phyloP scores from a whole-genome alignment of 2,797 vertebrate genomes.

The Menidia menidia region DNA sequence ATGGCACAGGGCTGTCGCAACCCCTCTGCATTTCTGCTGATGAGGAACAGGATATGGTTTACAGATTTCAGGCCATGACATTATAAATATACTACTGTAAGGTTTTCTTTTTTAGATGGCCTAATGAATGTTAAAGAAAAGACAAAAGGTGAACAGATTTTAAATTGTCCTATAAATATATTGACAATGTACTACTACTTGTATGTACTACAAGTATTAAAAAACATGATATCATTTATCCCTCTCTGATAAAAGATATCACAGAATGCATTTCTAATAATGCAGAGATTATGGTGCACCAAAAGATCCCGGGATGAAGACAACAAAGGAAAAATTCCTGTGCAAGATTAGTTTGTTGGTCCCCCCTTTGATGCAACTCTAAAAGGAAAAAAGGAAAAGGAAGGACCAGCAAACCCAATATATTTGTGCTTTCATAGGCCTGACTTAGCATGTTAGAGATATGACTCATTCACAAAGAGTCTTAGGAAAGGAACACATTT shows the following conservation, averaged over 20 bases:
- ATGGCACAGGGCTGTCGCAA: conserved; percentile 17
- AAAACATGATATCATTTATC: conserved; percentile 1
- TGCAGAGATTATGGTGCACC: no score
- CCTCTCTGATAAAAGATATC: not conserved
- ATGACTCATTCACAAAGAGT: not conserved
- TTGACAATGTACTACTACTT: not conserved
- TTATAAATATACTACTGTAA: not conserved
- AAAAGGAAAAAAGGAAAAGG: not conserved
- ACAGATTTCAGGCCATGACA: conserved; percentile 23
- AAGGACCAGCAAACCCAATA: not conserved
- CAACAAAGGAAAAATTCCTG: no score
- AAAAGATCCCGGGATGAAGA: not conserved
- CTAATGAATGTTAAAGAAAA: not conserved
- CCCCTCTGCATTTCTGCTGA: conserved; percentile 5
- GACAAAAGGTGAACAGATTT: not conserved
- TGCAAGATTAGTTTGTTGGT: not conserved
- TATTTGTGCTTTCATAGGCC: not conserved
- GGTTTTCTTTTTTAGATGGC: not conserved
- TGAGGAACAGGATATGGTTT: conserved; percentile 23
- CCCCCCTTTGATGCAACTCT: no score
- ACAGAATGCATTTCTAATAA: not conserved
- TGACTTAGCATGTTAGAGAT: no score
- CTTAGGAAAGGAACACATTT: not conserved
- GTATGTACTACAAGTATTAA: not conserved
- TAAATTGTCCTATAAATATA: not conserved